phyloP scores from a whole-genome alignment of 2,888 invertebrate species.

The Noctua janthe region DNA sequence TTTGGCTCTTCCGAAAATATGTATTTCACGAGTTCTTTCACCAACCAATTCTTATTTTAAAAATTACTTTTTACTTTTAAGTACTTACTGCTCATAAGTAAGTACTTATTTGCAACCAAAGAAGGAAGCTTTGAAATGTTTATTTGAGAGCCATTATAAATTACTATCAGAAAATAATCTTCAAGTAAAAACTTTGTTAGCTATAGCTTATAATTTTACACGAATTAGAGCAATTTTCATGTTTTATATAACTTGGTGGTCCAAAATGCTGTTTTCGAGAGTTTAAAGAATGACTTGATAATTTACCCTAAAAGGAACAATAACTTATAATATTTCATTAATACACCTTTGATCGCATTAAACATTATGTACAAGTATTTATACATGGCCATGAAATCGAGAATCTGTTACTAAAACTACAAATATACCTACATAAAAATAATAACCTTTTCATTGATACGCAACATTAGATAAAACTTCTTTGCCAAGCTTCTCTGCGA shows the following conservation, averaged over 20 bases:
- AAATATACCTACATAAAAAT: not conserved
- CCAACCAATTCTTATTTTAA: not conserved
- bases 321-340: not conserved
- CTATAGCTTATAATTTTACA: not conserved
- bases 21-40: not conserved
- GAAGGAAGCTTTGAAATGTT: no score
- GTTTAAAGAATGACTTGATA: not conserved
- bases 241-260: not conserved
- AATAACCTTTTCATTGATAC: slow-evolving; percentile 4
- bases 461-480: slow-evolving; percentile 78
- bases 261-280: not conserved
- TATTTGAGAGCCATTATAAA: not conserved
- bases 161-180: slow-evolving; percentile 13
- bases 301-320: not conserved
- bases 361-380: not conserved
- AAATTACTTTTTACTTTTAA: not conserved
- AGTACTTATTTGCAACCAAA: not conserved
- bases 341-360: not conserved
- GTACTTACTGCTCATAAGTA: no score
- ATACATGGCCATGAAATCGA: not conserved
- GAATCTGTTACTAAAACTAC: not conserved
- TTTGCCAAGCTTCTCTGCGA: slow-evolving; percentile 77
- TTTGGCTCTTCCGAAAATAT: not conserved
- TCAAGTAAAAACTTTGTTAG: not conserved
- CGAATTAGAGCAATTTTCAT: not conserved